phyloP scores from a whole-genome alignment of 2,888 invertebrate genomes.

The Noctua comes region DNA sequence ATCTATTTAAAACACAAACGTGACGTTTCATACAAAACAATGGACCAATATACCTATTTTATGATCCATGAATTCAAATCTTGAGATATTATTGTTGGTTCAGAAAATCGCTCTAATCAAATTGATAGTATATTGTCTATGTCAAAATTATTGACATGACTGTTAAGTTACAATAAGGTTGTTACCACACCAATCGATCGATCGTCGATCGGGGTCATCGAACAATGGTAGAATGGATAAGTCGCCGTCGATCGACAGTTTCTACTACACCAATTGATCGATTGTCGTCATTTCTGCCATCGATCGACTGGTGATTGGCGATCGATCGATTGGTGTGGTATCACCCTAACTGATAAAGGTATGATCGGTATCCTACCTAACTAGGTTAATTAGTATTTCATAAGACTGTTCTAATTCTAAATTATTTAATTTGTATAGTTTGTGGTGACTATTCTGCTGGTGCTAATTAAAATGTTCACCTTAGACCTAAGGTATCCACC shows the following conservation, averaged over 20 bases:
- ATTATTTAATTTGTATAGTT: neutral
- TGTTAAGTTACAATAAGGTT: no score
- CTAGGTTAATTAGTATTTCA: conserved; percentile 9
- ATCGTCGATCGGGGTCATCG: no score
- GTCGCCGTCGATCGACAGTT: no score
- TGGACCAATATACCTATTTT: conserved; percentile 2
- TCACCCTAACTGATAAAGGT: neutral
- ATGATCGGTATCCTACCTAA: neutral
- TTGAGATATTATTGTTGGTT: neutral
- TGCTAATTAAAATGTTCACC: no score
- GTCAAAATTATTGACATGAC: conserved; percentile 4
- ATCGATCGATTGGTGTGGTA: no score
- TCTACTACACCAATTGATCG: no score
- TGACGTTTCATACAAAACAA: conserved; percentile 10
- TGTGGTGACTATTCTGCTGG: neutral
- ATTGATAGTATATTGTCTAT: conserved; percentile 1
- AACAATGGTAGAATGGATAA: no score
- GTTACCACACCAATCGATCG: no score
- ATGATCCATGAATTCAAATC: neutral
- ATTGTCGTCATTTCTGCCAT: no score
- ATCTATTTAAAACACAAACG: conserved; percentile 11
- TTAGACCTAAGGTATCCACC: no score
- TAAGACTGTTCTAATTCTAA: neutral
- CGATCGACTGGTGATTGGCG: no score
- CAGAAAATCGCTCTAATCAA: conserved; percentile 20